Evolutionary conservation across 2,888 invertebrate species (phyloP), one percentile per base, ranked within the genome.

Genomic region (Colostygia pectinataria): DNA sequence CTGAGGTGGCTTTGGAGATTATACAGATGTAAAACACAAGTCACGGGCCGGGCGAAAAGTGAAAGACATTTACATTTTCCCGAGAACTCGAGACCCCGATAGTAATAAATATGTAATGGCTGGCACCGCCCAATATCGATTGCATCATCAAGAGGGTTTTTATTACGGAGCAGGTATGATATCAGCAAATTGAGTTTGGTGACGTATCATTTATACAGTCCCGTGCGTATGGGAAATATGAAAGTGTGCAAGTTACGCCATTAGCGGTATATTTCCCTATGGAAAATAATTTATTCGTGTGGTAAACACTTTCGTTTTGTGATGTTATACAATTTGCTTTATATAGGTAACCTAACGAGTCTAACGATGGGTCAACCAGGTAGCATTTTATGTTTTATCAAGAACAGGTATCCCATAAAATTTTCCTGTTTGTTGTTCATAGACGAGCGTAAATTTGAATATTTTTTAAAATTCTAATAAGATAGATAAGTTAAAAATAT

Each of bases 31-130:
- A 39, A 34, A 51, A 54, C 41, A 52, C 49, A 54, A 56, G 50
- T 59, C 57, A 59, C 55, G 56, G 49, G 58, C n/a, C 24, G 15
- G 54, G 46, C 60, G 56, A 64, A 64, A 60, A 60, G 60, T 50
- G 48, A 53, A 59, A 52, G 53, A 54, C 61, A 64, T 63, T 69
- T 71, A 64, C 73, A 77, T 82, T 78, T 74, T 74, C 71, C 40
- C 65, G 61, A 62, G 61, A 65, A 66, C 59, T 61, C 65, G 51
- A 69, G 64, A 71, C 72, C 71, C 75, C 66, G 68, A 61, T 64
- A 65, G 74, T 71, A 76, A 83, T 88, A 86, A 85, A 86, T 84
- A 77, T 77, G 77, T 83, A 82, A 85, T 79, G 76, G 74, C 72
- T 79, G 76, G 74, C 72, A 67, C 67, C 65, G 67, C 74, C 66